Evolutionary conservation across 2,888 invertebrate genomes (phyloP), one percentile per base, ranked within the genome.

Genomic region (Halocaridina rubra): DNA sequence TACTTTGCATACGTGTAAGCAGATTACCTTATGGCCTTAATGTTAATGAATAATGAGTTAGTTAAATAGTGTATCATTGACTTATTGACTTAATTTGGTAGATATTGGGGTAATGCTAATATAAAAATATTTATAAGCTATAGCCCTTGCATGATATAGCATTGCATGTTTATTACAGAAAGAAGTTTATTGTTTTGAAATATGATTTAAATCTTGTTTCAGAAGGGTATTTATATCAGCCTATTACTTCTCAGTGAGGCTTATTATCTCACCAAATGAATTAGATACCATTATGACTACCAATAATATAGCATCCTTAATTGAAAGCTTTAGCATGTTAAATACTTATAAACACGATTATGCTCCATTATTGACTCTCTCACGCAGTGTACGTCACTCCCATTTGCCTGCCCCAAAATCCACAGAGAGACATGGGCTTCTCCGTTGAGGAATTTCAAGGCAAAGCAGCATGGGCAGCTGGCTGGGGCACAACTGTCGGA

Each of bases 381-480:
- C 39, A 27, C 24, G 5, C 72, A 84, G 84, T 74, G 10, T 69
- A 32, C 57, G 79, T 84, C 64, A 13, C 32, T 39, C 84, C 84
- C 16, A 75, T 79, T n/a, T 84, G 84, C 33, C 24, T 84, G 8
- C 84, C 84, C 3, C 7, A 61, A 2, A 16, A 84, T 57, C 79
- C 79, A 0, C 16, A 22, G n/a, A 8, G 8, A 13, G 79, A 84
- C 64, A 29, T 84, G 84, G 84, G 84, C 16, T 84, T 79, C 74
- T 53, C 74, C 0, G 84, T 64, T 46, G 27, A 72, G 24, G 57
- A 78, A 8, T 84, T 53, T 64, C 29, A 46, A 33, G 74, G 79
- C 1, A 72, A 84, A 46, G 24, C 7, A n/a, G 84, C 64, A 29
- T 78, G 46, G 72, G 84, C 84, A 16, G 84, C 84, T 4, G 84